Conservation (phyloP, 2,888 invertebrate genomes). For the Lasioglossum vierecki region DNA sequence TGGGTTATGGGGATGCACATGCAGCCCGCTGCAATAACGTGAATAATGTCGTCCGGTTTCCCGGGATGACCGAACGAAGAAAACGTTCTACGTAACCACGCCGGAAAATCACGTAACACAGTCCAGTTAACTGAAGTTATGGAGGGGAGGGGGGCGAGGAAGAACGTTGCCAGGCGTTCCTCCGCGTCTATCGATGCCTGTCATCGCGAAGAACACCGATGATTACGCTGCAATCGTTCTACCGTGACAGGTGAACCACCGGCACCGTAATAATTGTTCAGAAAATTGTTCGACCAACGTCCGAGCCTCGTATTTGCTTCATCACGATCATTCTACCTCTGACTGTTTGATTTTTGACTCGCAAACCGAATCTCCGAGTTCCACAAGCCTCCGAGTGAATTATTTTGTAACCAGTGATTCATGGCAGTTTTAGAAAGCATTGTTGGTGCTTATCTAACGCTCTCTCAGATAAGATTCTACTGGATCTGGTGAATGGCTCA, state of each 20-base stretch:
- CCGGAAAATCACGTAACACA: constrained; percentile 57
- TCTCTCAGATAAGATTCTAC: not conserved
- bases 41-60: constrained; percentile 66
- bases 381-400: not conserved
- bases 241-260: constrained; percentile 30
- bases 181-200: constrained; percentile 48
- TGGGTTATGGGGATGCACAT: constrained; percentile 51
- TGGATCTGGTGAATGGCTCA: not conserved
- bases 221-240: constrained; percentile 10
- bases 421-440: not conserved
- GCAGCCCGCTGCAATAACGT: constrained; percentile 52
- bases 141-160: constrained; percentile 28
- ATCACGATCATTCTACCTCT: not conserved
- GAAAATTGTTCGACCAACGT: not conserved
- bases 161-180: constrained; percentile 26
- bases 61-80: constrained; percentile 46
- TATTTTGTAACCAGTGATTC: not conserved
- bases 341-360: not conserved
- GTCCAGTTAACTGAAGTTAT: constrained; percentile 63
- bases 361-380: not conserved
- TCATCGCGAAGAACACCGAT: constrained; percentile 24
- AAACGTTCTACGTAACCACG: constrained; percentile 12
- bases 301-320: not conserved
- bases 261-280: constrained; percentile 18
- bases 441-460: not conserved